Conservation (phyloP, 2,797 vertebrate genomes). For the Numenius phaeopus region DNA sequence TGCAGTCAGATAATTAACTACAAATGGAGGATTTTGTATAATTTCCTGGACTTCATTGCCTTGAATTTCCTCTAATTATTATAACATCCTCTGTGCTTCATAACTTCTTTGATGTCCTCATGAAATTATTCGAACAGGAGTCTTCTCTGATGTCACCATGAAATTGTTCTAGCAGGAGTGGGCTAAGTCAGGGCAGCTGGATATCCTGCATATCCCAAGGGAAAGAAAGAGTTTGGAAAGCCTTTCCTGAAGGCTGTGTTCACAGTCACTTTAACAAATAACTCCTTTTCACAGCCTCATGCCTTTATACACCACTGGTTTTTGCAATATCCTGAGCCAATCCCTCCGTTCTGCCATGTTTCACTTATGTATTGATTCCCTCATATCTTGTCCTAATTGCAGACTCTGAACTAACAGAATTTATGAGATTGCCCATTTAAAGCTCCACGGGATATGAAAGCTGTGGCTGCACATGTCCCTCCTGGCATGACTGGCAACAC, state of each 20-base stretch:
- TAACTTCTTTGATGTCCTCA: background rate
- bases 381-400: background rate
- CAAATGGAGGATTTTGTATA: conserved; percentile 6
- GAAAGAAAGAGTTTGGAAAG: background rate
- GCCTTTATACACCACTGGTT: fast-evolving
- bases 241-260: background rate
- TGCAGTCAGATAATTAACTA: background rate
- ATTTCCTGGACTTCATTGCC: conserved; percentile 48
- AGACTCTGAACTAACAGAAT: background rate
- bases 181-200: background rate
- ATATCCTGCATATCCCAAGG: background rate
- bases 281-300: background rate
- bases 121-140: background rate
- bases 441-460: background rate
- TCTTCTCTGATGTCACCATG: background rate
- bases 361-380: background rate
- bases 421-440: background rate
- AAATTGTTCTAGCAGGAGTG: background rate
- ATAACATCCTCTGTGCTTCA: background rate
- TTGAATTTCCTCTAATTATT: conserved; percentile 32
- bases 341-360: background rate
- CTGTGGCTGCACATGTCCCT: background rate
- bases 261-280: background rate
- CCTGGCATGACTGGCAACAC: background rate
- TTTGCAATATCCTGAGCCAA: background rate